Percentiles rank a stretch among this genome's conserved stretches.
phyloP scores from a whole-genome alignment of 2,113 vertebrate species.

The Podiceps cristatus region DNA sequence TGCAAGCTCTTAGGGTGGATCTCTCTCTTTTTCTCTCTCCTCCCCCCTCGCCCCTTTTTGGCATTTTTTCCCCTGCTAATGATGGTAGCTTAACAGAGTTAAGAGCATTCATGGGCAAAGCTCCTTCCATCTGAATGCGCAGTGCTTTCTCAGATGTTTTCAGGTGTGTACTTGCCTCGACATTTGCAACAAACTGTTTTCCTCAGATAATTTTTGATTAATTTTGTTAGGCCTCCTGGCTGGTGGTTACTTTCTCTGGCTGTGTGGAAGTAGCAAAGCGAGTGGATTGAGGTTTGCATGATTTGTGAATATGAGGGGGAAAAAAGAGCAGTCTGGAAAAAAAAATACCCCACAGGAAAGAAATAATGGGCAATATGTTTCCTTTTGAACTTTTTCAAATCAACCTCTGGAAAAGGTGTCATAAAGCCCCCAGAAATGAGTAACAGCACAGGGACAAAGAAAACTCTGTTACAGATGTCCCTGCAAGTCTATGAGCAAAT shows the following conservation, averaged over 20 bases:
- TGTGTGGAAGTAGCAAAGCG: background rate
- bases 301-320: conserved; percentile 31
- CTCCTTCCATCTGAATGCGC: background rate
- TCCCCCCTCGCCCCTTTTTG: background rate
- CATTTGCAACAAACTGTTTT: background rate
- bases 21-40: background rate
- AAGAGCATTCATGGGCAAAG: background rate
- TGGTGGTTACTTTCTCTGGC: background rate
- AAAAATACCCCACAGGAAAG: conserved; percentile 69
- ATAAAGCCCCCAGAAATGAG: conserved; percentile 70
- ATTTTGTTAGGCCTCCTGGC: background rate
- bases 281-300: conserved; percentile 8
- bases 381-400: conserved; percentile 71
- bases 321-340: conserved; percentile 26
- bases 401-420: conserved; percentile 78
- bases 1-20: background rate
- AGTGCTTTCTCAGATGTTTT: background rate
- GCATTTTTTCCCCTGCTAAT: background rate
- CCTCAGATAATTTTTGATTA: conserved; percentile 5
- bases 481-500: conserved; percentile 70
- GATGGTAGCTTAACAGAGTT: background rate
- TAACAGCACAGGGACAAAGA: conserved; percentile 74
- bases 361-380: conserved; percentile 71
- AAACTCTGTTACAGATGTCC: conserved; percentile 77
- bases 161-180: background rate